Conservation (phyloP, 1,140 invertebrate genomes). For the Sesamia nonagrioides region DNA sequence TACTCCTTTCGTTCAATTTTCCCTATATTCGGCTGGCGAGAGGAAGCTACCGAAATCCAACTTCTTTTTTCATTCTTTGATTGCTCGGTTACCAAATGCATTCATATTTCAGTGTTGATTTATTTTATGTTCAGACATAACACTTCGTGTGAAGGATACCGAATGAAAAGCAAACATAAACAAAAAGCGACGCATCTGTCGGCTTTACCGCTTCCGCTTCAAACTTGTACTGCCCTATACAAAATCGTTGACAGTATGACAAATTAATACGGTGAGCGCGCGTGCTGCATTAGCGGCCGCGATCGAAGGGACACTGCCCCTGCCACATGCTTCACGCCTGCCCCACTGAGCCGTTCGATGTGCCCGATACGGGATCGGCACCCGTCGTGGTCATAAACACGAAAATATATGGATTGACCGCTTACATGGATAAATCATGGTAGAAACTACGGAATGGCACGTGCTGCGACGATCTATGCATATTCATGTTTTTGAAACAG, state of each 20-base stretch:
- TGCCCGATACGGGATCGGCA: conserved; percentile 6
- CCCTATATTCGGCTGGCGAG: too few relatives aligned
- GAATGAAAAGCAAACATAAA: too few relatives aligned
- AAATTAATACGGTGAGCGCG: conserved; percentile 39
- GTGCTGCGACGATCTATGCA: conserved; percentile 1
- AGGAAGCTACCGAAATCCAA: too few relatives aligned
- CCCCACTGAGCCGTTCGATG: conserved; percentile 11
- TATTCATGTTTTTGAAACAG: conserved; percentile 7
- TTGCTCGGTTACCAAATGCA: too few relatives aligned
- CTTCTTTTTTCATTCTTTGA: too few relatives aligned
- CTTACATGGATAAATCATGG: not conserved
- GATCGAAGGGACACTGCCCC: conserved; percentile 39
- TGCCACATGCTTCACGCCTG: not conserved
- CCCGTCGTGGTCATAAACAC: conserved; percentile 8
- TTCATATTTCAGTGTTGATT: too few relatives aligned
- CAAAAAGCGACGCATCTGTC: too few relatives aligned
- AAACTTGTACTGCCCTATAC: not conserved
- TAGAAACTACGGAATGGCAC: not conserved
- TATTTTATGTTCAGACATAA: too few relatives aligned
- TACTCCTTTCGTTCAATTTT: too few relatives aligned
- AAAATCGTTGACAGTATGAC: conserved; percentile 44
- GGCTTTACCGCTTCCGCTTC: not conserved
- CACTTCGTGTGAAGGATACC: too few relatives aligned
- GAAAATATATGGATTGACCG: conserved; percentile 13
- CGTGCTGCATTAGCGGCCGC: conserved; percentile 1